Base-by-base conservation (phyloP, 2,113 vertebrate genomes). In the Glaucidium brasilianum region DNA sequence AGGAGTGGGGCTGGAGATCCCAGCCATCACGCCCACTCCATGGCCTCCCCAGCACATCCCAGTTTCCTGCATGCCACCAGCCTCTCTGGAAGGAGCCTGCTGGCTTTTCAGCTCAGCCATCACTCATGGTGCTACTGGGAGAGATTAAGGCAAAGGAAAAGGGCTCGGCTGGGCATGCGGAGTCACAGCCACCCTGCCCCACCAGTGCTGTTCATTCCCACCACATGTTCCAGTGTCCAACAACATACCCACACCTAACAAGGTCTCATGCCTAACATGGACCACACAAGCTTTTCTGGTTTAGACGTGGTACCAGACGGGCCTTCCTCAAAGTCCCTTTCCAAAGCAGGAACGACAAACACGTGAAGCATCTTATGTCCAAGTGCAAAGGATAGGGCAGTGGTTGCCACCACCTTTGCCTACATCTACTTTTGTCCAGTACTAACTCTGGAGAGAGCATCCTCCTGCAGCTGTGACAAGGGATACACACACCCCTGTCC, bases 141-240 rank as follows among this genome's bases (percentile, higher is more conserved):
- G 12, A 15, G 32, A 9, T 39, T 11, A 41, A 68, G 18, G 41
- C 21, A 14, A 10, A 17, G 47, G 39, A 85, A 18, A n/a, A 41
- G n/a, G 56, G n/a, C 32, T 15, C 0, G 0, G 59, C 39, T 21
- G 10, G n/a, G 9, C 16, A 18, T 1, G 2, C 10, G 16, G 17
- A 41, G 37, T 34, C 55, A 21, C 29, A 11, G 55, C 69, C 5
- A 52, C 16, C 59, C 43, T 37, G 34, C 59, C 12, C 60, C 53
- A 29, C 5, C 3, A 0, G 6, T 15, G 19, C 32, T 49, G 4
- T 9, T 34, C 62, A 35, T 22, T 11, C 35, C 58, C 34, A n/a
- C 29, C 79, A 4, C 20, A 6, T 0, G 0, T 32, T 6, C 26
- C 74, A 20, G 12, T 4, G 9, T 15, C 29, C 79, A 91, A 25